Evolutionary conservation across 2,797 vertebrate species (phyloP).

Genomic region (Gymnocypris eckloni): DNA sequence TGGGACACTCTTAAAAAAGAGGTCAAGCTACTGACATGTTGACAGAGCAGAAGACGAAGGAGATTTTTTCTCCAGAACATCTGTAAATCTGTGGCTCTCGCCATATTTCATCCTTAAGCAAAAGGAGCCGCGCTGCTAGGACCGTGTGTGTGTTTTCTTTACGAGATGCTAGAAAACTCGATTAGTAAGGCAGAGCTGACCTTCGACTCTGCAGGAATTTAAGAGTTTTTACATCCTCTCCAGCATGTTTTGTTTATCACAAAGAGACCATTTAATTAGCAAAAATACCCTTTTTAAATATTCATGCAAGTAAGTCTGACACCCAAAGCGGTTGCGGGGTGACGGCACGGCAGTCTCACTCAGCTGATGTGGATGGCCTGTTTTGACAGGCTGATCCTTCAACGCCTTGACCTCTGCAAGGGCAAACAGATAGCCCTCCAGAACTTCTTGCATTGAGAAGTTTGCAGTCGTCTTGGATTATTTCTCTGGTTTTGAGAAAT

Average conservation of each 20-base stretch:
- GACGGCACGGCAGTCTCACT: conserved; percentile 66
- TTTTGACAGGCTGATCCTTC: conserved; percentile 61
- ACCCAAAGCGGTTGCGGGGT: conserved; percentile 66
- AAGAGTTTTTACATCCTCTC: conserved; percentile 47
- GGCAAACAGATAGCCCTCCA: conserved; percentile 51
- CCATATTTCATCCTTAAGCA: conserved; percentile 60
- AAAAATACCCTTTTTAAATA: conserved; percentile 75
- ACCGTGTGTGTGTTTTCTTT: conserved; percentile 58
- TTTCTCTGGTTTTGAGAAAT: conserved; percentile 14
- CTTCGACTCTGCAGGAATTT: conserved; percentile 57
- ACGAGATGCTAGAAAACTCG: conserved; percentile 48
- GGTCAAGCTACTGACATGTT: conserved; percentile 65
- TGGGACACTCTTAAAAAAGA: conserved; percentile 57
- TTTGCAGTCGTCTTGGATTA: not conserved
- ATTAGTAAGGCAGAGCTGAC: conserved; percentile 39
- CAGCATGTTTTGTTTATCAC: conserved; percentile 51
- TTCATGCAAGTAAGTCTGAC: conserved; percentile 73
- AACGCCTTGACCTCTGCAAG: conserved; percentile 59
- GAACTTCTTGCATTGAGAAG: not conserved
- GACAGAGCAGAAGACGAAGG: conserved; percentile 64
- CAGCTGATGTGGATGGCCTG: conserved; percentile 66
- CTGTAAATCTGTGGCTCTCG: conserved; percentile 57
- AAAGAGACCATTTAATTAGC: conserved; percentile 72
- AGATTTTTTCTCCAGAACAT: conserved; percentile 62
- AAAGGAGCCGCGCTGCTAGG: conserved; percentile 53